Evolutionary conservation across 2,888 invertebrate species (phyloP).

Genomic region (Drosophila koepferae): DNA sequence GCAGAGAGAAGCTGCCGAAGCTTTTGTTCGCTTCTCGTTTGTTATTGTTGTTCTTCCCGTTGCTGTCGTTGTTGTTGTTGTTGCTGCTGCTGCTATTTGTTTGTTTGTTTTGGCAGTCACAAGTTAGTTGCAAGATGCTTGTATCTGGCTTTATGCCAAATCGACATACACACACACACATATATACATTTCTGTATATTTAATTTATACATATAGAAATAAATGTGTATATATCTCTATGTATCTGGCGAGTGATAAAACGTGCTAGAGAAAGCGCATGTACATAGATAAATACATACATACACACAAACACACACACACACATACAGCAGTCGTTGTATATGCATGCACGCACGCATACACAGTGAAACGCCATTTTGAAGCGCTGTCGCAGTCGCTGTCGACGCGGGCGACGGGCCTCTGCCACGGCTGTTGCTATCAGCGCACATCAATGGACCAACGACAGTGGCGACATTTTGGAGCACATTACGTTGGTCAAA

Average conservation of each 20-base stretch:
- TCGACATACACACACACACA: slow-evolving; percentile 1
- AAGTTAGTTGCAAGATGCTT: slow-evolving; percentile 68
- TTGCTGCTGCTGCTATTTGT: slow-evolving; percentile 24
- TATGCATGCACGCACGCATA: slow-evolving; percentile 15
- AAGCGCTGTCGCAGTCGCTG: slow-evolving; percentile 28
- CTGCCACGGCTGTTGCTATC: slow-evolving; percentile 61
- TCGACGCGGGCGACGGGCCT: slow-evolving; percentile 25
- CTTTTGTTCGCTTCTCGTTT: slow-evolving; percentile 43
- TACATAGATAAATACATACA: slow-evolving; percentile 14
- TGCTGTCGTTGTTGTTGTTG: slow-evolving; percentile 20
- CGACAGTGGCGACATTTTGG: slow-evolving; percentile 79
- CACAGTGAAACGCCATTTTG: slow-evolving; percentile 66
- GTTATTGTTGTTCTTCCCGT: slow-evolving; percentile 29
- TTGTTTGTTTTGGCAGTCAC: slow-evolving; percentile 65
- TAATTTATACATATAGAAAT: neutral
- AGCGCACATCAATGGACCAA: slow-evolving; percentile 81
- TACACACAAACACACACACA: neutral
- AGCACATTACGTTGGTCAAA: slow-evolving; percentile 78
- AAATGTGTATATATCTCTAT: slow-evolving; percentile 14
- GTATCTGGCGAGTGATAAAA: slow-evolving; percentile 59
- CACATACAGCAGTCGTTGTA: neutral
- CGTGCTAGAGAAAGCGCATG: slow-evolving; percentile 15
- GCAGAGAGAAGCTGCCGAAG: slow-evolving; percentile 26
- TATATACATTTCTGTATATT: neutral
- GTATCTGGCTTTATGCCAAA: slow-evolving; percentile 55